Percentiles rank a stretch among this genome's conserved stretches.
Evolutionary conservation across 2,113 vertebrate genomes (phyloP).

Genomic region (Daubentonia madagascariensis): DNA sequence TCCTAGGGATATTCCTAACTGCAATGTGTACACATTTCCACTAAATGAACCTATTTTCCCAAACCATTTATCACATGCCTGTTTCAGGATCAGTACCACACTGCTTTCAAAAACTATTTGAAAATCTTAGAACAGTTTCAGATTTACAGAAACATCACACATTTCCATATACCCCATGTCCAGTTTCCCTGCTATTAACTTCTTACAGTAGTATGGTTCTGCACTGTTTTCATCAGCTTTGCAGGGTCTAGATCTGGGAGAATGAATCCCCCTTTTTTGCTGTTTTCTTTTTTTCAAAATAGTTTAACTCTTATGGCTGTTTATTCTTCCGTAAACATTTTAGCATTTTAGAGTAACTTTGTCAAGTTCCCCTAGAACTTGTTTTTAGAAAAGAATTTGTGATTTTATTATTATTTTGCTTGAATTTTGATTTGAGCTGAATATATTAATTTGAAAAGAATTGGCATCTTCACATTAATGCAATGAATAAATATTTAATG

Average conservation of each 20-base stretch:
- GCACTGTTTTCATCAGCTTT: neutral
- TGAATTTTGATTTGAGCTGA: neutral
- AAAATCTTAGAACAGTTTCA: neutral
- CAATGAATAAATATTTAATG: neutral
- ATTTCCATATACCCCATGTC: neutral
- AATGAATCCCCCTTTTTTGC: neutral
- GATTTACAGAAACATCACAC: neutral
- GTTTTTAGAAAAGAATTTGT: neutral
- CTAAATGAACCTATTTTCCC: neutral
- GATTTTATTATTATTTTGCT: neutral
- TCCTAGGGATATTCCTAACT: too few species aligned
- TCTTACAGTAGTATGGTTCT: neutral
- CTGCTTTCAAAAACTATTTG: neutral
- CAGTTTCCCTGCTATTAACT: neutral
- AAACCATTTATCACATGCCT: neutral
- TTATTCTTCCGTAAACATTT: neutral
- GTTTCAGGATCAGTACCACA: neutral
- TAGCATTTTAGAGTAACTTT: neutral
- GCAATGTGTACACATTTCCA: fast-evolving
- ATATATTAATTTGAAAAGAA: neutral
- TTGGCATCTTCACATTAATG: neutral
- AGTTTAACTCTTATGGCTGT: neutral
- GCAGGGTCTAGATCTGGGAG: neutral
- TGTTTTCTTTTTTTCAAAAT: neutral
- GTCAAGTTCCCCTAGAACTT: neutral